Percentiles rank a stretch among this genome's conserved stretches.
These are phyloP conservation scores for Troides helena DNA, from an alignment of 2,888 invertebrate species.

Conservation along the genomic window DNA sequence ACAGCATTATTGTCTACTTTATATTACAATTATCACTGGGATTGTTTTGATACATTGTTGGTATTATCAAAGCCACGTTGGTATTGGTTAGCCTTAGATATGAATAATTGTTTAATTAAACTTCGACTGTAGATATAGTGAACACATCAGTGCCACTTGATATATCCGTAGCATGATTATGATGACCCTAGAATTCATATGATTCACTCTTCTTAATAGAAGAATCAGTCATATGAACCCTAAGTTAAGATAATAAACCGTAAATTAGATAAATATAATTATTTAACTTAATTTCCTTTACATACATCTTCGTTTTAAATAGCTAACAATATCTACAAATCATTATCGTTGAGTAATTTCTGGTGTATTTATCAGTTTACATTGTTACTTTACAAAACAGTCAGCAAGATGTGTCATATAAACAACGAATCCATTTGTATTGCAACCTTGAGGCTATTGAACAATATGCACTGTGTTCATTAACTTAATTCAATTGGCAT, in stretches of 20 bases:
- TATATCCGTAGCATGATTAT: background rate
- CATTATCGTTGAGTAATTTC: background rate
- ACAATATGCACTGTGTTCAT: conserved; percentile 19
- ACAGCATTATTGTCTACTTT: background rate
- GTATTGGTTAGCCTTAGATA: background rate
- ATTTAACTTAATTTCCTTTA: background rate
- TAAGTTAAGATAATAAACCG: too few relatives aligned
- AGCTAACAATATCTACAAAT: background rate
- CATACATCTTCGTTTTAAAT: background rate
- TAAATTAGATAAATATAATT: background rate
- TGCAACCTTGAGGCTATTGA: conserved; percentile 19
- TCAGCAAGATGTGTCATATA: background rate
- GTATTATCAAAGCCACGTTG: background rate
- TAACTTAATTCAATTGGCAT: conserved; percentile 21
- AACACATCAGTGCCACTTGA: background rate
- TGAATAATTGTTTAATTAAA: background rate
- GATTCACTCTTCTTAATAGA: background rate
- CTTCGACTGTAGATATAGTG: background rate
- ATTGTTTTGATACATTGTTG: background rate
- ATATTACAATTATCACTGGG: background rate
- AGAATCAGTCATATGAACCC: too few relatives aligned
- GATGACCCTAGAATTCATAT: background rate
- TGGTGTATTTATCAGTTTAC: background rate
- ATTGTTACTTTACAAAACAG: background rate
- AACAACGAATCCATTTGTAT: conserved; percentile 1